Base-by-base conservation (phyloP, 2,113 vertebrate genomes). In the Edolisoma coerulescens region DNA sequence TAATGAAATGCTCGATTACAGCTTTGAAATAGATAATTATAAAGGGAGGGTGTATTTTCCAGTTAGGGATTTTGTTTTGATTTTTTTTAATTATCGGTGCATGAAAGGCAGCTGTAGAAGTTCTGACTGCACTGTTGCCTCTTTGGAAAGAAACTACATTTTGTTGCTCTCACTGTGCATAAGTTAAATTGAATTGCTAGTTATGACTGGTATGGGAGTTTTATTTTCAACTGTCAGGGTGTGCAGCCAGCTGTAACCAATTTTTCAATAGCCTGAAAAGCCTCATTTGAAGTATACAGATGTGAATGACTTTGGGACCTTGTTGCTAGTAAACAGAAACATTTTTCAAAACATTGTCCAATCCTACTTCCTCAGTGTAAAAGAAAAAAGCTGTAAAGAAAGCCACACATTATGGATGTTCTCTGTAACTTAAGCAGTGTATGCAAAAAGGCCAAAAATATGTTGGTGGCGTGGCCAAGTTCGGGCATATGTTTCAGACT, bases 11-110 rank as follows among this genome's bases (percentile, higher is more conserved):
- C 52, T 97, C 89, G 81, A 96, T 96, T 95, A 89, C 63, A 96
- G 68, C 68, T 95, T 95, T 96, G 71, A 97, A 96, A 96, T 56
- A 84, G 80, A 91, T 95, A 95, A 97, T 97, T 97, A 96, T 89
- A 95, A 97, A 94, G 70, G 49, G 53, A 93, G 56, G 42, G 24
- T 93, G 41, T 35, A 90, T 94, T 95, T 97, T 95, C 60, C 85
- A 95, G 78, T 95, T 65, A 91, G 71, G 90, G 83, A 96, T 92
- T 96, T 96, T 94, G 81, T 81, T 94, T 95, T 87, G 32, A 52
- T 84, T 65, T 91, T 93, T 86, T 91, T 96, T 35, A 95, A 96
- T 84, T 96, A 91, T 89, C 78, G 90, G 60, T 93, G 87, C 88
- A 81, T 95, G 84, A 95, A 96, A 97, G 91, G 76, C 96, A 96